Base-by-base conservation (phyloP, 2,797 vertebrate species). In the Siniperca undulata region DNA sequence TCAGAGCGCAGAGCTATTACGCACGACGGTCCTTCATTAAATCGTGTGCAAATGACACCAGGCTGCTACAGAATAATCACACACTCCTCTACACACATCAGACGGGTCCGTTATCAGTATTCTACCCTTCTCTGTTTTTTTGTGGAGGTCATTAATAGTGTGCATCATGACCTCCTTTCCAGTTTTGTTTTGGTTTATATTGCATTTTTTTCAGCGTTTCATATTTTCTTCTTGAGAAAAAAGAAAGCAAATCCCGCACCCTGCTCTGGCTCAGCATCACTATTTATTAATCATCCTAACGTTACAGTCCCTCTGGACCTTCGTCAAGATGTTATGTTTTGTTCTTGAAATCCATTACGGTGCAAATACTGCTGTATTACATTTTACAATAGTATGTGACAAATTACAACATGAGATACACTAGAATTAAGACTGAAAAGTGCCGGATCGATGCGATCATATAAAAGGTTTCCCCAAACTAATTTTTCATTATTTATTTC, bases 91-190 rank as follows among this genome's bases (percentile, higher is more conserved):
- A 9, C 36, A 11, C 50, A 36, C 48, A 62, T 13, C 20, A 48
- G 6, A 48, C 7, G 3, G 19, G 24, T 5, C 46, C 11, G 12
- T 46, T 67, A 36, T 52, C 20, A 24, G 11, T 24, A 44, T 59
- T 46, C 17, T 24, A 14, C 34, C 36, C 56, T 36, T 65, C 53
- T 36, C 38, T n/a, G 44, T 36, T 36, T 65, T 60, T 36, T 27
- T n/a, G 44, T 36, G 36, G 19, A 74, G 55, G 30, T 68, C 30
- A 61, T 48, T 67, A 73, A 73, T 73, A 30, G 40, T 27, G 30
- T 38, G 59, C 6, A 0, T 56, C 50, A 24, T 69, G 24, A 74
- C 20, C 14, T 48, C 68, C 20, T 58, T 46, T 46, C 22, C 6
- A 10, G 2, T 34, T 70, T 60, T 17, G 30, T 30, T 30, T 30